These are phyloP conservation scores for Sebastes miniatus DNA, from an alignment of 2,797 vertebrate species.

Conservation along the genomic window DNA sequence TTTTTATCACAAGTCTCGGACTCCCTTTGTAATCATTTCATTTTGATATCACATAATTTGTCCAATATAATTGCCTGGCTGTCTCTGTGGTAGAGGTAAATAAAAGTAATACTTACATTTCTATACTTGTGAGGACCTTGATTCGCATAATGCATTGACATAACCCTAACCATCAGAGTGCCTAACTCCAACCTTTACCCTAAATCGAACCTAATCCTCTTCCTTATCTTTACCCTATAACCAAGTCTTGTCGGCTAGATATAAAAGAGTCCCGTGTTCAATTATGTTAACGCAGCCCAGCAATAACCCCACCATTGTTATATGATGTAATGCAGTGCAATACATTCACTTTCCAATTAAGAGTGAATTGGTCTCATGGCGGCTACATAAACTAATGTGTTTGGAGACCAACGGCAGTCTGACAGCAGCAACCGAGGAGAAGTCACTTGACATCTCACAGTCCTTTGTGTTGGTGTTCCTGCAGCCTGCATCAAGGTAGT, in stretches of 20 bases:
- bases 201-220: background rate
- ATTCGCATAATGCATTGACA: background rate
- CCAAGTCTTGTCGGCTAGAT: background rate
- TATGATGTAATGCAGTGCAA: constrained; percentile 60
- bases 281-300: constrained; percentile 38
- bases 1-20: background rate
- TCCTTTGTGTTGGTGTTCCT: constrained; percentile 12
- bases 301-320: constrained; percentile 41
- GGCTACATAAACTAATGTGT: constrained; percentile 68
- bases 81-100: background rate
- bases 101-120: background rate
- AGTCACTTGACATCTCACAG: constrained; percentile 31
- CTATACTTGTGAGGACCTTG: background rate
- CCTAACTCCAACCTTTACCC: background rate
- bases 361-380: constrained; percentile 63
- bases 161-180: background rate
- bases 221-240: background rate
- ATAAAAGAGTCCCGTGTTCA: constrained; percentile 1
- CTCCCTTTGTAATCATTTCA: background rate
- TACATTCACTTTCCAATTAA: constrained; percentile 71
- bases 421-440: constrained; percentile 43
- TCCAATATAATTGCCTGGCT: background rate
- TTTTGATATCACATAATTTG: background rate
- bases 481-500: background rate
- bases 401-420: constrained; percentile 51